Evolutionary conservation across 2,113 vertebrate genomes (phyloP), one percentile per base, ranked within the genome.

Genomic region (Hippocampus guttulatus): DNA sequence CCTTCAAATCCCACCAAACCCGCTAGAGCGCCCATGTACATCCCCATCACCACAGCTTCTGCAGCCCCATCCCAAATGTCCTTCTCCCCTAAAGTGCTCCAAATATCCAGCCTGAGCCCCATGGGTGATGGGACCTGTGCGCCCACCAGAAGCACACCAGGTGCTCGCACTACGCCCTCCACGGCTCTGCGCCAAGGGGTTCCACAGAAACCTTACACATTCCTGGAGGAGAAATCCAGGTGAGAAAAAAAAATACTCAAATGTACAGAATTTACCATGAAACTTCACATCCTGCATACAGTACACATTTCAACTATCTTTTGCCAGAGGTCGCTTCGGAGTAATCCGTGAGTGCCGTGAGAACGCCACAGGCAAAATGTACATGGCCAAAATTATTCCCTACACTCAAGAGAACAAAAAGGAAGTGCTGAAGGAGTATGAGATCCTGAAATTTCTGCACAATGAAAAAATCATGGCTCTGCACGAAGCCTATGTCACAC

Each of bases 191-290:
- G 93, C 30, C 95, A 96, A 76, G 96, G 95, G 0, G 89, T 94
- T 5, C 95, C 96, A 25, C 97, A 98, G 89, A 98, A 98, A 81
- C 97, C 97, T 0, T 98, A 98, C 77, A 97, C 95, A 2, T 98
- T 98, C 83, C 82, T 98, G 75, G 96, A 98, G 0, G 96, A 98
- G 85, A 96, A 95, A 77, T 93, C 93, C 10, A 95, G 96, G 97
- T 95, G 87, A 88, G 14, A 21, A 14, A 55, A 11, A 11, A 68
- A 7, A 68, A 33, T 10, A 2, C 4, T 33, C 30, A 3, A n/a
- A 30, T 67, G 14, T 12, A 49, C n/a, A 33, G 3, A 27, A 30
- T 47, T 67, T 8, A 49, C 16, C 12, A 51, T 20, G 52, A 11
- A 49, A 4, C 65, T 27, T n/a, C 8, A 18, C 10, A n/a, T 33